A percentile compares a stretch with the other conserved stretches of the same genome.
These are phyloP conservation scores for Varecia variegata DNA, from an alignment of 2,797 vertebrate species.

Conservation along the genomic window DNA sequence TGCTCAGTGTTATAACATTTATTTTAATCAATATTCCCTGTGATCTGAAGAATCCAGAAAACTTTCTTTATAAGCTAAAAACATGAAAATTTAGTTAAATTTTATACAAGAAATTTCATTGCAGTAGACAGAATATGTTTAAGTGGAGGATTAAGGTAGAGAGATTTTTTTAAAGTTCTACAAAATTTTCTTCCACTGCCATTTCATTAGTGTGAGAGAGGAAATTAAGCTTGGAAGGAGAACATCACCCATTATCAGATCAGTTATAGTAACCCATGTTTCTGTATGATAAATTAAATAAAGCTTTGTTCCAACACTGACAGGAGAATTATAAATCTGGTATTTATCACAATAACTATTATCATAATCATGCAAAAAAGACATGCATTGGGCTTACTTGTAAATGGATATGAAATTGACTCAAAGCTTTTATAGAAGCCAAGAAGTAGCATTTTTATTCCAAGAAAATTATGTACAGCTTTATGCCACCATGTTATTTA, in stretches of 20 bases:
- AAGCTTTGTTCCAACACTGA: conserved; percentile 22
- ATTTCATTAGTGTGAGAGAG: not conserved
- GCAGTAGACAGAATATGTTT: not conserved
- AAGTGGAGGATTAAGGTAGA: not conserved
- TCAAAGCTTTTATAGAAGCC: conserved; percentile 3
- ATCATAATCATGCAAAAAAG: conserved; percentile 37
- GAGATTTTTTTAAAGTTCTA: not conserved
- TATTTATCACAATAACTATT: not conserved
- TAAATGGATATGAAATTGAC: not conserved
- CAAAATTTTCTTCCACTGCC: not conserved
- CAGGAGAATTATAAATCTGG: not conserved
- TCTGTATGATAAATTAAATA: conserved; percentile 31
- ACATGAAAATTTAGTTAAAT: conserved; percentile 23
- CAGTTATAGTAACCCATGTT: not conserved
- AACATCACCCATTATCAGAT: not conserved
- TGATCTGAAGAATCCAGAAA: conserved; percentile 8
- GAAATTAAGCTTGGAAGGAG: not conserved
- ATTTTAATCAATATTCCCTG: not conserved
- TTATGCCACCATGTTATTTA: not conserved
- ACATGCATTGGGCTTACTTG: not conserved
- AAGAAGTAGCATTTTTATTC: not conserved
- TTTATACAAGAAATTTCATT: not conserved
- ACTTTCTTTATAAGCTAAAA: conserved; percentile 36
- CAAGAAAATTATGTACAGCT: not conserved
- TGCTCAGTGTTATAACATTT: not conserved